Evolutionary conservation across 2,888 invertebrate genomes (phyloP).

Genomic region (Tribolium freemani): DNA sequence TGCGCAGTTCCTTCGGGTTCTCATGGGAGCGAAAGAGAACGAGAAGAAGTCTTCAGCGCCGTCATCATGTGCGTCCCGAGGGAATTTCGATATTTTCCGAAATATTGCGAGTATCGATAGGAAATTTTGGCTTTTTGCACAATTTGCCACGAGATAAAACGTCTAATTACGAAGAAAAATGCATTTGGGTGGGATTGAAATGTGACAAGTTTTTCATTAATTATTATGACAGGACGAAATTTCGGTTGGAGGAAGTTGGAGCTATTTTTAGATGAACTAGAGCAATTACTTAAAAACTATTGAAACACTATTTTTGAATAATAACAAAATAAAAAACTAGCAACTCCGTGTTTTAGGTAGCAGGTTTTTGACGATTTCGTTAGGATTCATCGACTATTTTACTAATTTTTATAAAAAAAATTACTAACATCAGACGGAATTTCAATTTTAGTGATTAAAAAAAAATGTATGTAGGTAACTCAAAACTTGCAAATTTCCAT

Average conservation of each 20-base stretch:
- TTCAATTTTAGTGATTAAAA: no score
- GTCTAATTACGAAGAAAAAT: slow-evolving; percentile 59
- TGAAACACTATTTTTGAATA: neutral
- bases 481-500: no score
- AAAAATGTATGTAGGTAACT: no score
- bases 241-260: neutral
- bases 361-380: no score
- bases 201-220: slow-evolving; percentile 26
- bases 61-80: slow-evolving; percentile 61
- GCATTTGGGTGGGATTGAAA: slow-evolving; percentile 45
- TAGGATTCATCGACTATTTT: no score
- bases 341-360: no score
- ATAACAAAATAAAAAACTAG: neutral
- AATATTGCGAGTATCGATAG: slow-evolving; percentile 24
- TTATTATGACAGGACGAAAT: slow-evolving; percentile 26
- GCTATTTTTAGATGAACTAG: neutral
- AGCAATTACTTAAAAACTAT: neutral
- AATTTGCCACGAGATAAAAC: slow-evolving; percentile 37
- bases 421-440: no score
- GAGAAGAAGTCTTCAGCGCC: slow-evolving; percentile 55
- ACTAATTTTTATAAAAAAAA: no score
- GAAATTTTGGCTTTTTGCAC: neutral
- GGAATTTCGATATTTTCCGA: slow-evolving; percentile 49
- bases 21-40: slow-evolving; percentile 60
- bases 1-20: slow-evolving; percentile 54